Evolutionary conservation across 2,113 vertebrate genomes (phyloP), one percentile per base, ranked within the genome.

Genomic region (Chaetops frenatus): DNA sequence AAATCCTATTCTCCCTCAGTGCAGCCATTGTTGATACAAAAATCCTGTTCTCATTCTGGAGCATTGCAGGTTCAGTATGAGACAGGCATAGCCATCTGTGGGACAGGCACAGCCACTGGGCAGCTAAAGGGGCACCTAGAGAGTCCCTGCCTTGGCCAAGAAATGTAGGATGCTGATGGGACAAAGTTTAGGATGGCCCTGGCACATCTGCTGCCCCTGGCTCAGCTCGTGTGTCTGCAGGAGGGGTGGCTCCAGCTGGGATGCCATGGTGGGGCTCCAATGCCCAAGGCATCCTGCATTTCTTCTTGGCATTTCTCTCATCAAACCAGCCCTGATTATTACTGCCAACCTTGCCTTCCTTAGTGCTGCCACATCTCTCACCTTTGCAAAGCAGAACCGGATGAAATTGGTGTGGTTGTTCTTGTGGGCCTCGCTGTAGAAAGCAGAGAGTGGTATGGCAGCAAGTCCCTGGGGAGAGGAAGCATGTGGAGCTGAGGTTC

Each of bases 381-480:
- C 99, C 99, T 99, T 99, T 40, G 98, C 97, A 12, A 99, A 99
- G 94, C 99, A 99, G 97, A 99, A 99, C 58, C 99, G 96, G 84
- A 99, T 95, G 71, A 99, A 99, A 87, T 98, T 98, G 91, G 98
- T 97, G 88, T 99, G 98, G 47, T 97, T 95, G 44, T 97, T 98
- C 96, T 97, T 97, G 90, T 99, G 98, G 2, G 98, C 97, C 12
- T 12, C 29, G 9, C 98, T 98, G 97, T 92, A 99, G 98, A 99
- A 99, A 4, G 98, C 81, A 0, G 99, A 99, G 33, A 99, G 98
- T 0, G 99, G 99, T 83, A 99, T 99, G 47, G 99, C 98, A 2
- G 97, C 98, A 84, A 99, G 97, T 48, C 98, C 98, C 99, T 99
- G 95, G 27, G 61, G 40, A 56, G 44, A 62, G 33, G 16, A 45